These are phyloP conservation scores for Parnassius mnemosyne DNA, from an alignment of 2,888 invertebrate species.

Conservation along the genomic window DNA sequence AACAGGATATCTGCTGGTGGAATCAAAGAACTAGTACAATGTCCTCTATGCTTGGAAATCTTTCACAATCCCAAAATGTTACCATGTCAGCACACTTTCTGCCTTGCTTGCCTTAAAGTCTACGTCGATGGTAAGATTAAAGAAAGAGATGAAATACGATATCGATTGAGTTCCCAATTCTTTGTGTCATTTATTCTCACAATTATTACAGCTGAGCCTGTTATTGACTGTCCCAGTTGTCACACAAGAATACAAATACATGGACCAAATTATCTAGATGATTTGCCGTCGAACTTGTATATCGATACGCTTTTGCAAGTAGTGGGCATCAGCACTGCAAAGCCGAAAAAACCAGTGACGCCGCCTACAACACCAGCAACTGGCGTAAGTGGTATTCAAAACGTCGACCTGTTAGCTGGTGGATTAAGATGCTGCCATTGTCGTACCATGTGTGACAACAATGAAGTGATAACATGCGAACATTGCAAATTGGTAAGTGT, in stretches of 20 bases:
- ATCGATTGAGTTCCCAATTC: neutral
- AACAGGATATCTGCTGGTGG: conserved; percentile 62
- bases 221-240: conserved; percentile 82
- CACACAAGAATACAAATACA: conserved; percentile 67
- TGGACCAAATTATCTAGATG: conserved; percentile 72
- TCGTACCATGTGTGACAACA: conserved; percentile 56
- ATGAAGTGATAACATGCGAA: conserved; percentile 64
- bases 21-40: conserved; percentile 81
- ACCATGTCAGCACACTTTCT: conserved; percentile 85
- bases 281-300: conserved; percentile 85
- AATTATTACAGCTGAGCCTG: conserved; percentile 49
- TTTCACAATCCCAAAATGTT: conserved; percentile 82
- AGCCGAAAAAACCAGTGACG: conserved; percentile 36
- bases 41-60: conserved; percentile 80
- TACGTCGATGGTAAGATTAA: conserved; percentile 59
- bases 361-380: conserved; percentile 44
- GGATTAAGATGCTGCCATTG: conserved; percentile 60
- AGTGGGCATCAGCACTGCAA: conserved; percentile 52
- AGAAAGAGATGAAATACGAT: neutral
- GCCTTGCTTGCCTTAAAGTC: conserved; percentile 79
- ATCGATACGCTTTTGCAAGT: conserved; percentile 82
- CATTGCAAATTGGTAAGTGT: conserved; percentile 82
- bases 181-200: neutral
- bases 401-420: conserved; percentile 57
- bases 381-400: conserved; percentile 40